Evolutionary conservation across 2,113 vertebrate genomes (phyloP).

Genomic region (Pandion haliaetus): DNA sequence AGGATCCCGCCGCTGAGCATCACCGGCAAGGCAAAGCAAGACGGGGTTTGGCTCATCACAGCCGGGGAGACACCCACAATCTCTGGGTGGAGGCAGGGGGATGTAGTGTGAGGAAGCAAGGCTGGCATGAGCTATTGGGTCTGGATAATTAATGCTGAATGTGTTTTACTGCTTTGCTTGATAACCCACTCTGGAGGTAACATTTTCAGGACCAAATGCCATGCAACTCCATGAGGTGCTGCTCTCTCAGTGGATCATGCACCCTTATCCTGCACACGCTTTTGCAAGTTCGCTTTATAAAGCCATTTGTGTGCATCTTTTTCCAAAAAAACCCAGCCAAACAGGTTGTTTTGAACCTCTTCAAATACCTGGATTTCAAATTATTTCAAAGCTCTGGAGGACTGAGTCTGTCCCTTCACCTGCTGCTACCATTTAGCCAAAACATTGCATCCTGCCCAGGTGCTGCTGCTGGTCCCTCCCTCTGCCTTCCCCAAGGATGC

Average conservation of each 20-base stretch:
- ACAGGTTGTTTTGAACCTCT: neutral
- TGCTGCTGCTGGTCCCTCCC: accelerated
- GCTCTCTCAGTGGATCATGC: neutral
- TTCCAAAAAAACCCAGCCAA: neutral
- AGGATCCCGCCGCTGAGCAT: neutral
- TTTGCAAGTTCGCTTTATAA: neutral
- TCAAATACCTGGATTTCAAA: neutral
- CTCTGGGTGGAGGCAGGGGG: neutral
- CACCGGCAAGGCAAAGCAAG: neutral
- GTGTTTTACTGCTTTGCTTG: neutral
- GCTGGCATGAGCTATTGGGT: neutral
- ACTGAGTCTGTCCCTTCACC: neutral
- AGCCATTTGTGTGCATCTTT: neutral
- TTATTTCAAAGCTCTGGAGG: neutral
- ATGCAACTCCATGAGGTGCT: neutral
- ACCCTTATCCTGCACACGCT: neutral
- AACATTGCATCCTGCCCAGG: neutral
- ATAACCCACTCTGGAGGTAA: neutral
- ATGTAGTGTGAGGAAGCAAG: neutral
- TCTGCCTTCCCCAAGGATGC: neutral
- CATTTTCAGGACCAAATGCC: neutral
- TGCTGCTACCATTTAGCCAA: neutral
- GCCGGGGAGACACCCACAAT: neutral
- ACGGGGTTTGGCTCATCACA: neutral
- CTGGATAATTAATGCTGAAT: neutral